Conservation (phyloP, 1,140 invertebrate genomes). For the Pomacea maculata region DNA sequence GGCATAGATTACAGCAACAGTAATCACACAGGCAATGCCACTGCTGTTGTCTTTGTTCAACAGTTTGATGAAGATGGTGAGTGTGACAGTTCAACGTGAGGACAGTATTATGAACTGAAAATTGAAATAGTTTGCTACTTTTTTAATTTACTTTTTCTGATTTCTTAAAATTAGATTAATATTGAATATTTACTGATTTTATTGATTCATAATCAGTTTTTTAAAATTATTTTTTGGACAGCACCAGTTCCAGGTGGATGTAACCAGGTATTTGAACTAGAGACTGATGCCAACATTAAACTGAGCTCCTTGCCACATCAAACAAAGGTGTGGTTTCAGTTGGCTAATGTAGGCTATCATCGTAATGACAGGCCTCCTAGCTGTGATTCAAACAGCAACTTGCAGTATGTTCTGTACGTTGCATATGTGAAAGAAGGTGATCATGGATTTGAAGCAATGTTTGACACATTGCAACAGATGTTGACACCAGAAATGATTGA, state of each 20-base stretch:
- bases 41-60: constrained; percentile 5
- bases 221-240: background rate
- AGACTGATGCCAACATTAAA: constrained; percentile 11
- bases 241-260: constrained; percentile 16
- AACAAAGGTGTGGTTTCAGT: constrained; percentile 17
- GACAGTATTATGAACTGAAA: too few relatives aligned
- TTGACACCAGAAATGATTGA: background rate
- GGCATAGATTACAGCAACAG: background rate
- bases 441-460: background rate
- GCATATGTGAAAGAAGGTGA: background rate
- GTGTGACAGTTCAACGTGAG: background rate
- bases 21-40: background rate
- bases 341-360: constrained; percentile 8
- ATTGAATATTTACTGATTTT: background rate
- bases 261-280: constrained; percentile 16
- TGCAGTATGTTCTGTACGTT: constrained; percentile 14
- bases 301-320: constrained; percentile 1
- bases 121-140: too few relatives aligned
- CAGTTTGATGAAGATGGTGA: constrained; percentile 6
- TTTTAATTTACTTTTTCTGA: too few relatives aligned
- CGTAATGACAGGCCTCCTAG: background rate
- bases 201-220: background rate
- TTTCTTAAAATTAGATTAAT: background rate
- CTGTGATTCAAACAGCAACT: background rate
- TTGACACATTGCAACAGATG: background rate